These are phyloP conservation scores for Sinocyclocheilus maitianheensis DNA, from an alignment of 2,113 vertebrate genomes.

Conservation along the genomic window DNA sequence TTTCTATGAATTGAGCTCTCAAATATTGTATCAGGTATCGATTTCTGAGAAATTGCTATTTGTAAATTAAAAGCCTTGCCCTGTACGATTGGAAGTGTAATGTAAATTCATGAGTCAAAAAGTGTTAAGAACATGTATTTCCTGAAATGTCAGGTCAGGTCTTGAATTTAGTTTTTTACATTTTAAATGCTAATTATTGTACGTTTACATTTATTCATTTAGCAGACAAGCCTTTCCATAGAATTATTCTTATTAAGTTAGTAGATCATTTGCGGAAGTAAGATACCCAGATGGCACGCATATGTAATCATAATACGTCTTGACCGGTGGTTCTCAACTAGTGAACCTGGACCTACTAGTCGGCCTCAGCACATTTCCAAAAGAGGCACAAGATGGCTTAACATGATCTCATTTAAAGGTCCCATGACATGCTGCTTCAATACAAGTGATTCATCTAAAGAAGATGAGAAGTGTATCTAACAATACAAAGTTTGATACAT, in stretches of 20 bases:
- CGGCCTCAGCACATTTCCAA: background rate
- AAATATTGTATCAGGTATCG: background rate
- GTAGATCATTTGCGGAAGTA: background rate
- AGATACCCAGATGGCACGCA: background rate
- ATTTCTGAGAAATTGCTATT: background rate
- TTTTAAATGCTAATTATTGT: background rate
- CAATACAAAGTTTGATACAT: background rate
- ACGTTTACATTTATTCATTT: background rate
- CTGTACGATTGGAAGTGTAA: background rate
- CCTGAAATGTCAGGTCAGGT: background rate
- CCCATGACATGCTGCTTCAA: background rate
- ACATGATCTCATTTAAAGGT: background rate
- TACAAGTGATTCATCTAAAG: background rate
- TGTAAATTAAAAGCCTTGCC: background rate
- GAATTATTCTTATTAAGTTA: background rate
- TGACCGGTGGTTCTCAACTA: background rate
- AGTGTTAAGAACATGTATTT: background rate
- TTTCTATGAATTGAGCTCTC: background rate
- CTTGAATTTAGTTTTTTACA: background rate
- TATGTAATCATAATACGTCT: no score
- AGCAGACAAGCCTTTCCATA: conserved; percentile 41
- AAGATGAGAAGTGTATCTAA: background rate
- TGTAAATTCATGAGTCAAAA: background rate
- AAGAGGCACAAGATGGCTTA: background rate
- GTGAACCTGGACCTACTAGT: background rate